Base-by-base conservation (phyloP, 2,888 invertebrate genomes). In the Zelleria hepariella region DNA sequence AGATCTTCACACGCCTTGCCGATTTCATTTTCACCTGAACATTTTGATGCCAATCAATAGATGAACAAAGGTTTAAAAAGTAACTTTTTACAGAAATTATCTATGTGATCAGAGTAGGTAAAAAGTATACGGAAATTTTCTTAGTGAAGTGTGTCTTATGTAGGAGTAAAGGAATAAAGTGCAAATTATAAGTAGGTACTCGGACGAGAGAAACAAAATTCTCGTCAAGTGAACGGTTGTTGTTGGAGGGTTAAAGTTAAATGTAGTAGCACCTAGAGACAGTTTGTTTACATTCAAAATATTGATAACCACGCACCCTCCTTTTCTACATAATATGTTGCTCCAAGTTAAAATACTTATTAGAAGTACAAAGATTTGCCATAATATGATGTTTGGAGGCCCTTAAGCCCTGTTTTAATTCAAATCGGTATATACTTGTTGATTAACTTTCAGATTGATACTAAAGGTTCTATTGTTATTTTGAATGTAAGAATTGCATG, bases 1-100 rank as follows among this genome's bases (percentile, higher is more conserved):
- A 87, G 78, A 87, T 87, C 74, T 87, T 87, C 76, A 87, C 87
- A 75, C 87, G 87, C 87, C 87, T 85, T 80, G 86, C 75, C 73
- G 87, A 79, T 86, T 87, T 86, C 87, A 87, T 87, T 86, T 79
- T 86, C 85, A 87, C 87, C 87, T 87, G 78, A 86, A 86, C 85
- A 87, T 87, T 80, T 80, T 77, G 32, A 85, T 82, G 83, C 82
- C 85, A 86, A 86, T 73, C 67, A 72, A 79, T 67, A 80, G 73
- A 80, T 79, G 64, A 63, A 60, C 61, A 61, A 58, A 52, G 58
- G 32, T 42, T 42, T 15, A 42, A 10, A 15, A 15, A 15, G 32
- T 42, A 42, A 5, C 15, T 3, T 15, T 42, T 15, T 42, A 42
- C 32, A 42, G 32, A 42, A 42, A 42, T 15, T 42, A 10, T 42